A percentile compares a stretch with the other conserved stretches of the same genome.
phyloP scores from a whole-genome alignment of 2,797 vertebrate species.

The Stomatorhinus walkeri region DNA sequence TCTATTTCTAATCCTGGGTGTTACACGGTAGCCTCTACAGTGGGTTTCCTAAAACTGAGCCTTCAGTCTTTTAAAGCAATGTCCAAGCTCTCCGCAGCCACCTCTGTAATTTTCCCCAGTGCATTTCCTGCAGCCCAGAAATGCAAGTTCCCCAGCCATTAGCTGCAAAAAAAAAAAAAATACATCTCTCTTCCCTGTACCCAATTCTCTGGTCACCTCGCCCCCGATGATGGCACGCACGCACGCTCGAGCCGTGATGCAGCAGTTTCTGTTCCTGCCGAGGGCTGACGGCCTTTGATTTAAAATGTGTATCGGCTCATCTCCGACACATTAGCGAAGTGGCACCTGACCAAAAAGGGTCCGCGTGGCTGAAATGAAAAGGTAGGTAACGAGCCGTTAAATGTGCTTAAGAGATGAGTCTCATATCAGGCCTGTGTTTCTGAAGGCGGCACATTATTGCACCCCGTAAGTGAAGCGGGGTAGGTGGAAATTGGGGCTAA shows the following conservation, averaged over 20 bases:
- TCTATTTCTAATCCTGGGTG: neutral
- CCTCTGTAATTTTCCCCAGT: neutral
- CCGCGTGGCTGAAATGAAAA: constrained; percentile 41
- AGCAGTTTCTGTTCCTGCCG: neutral
- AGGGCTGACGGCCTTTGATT: neutral
- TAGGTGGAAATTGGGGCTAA: neutral
- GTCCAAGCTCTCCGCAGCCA: neutral
- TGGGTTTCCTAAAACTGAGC: neutral
- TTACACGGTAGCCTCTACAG: neutral
- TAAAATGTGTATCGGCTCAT: constrained; percentile 48
- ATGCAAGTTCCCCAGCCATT: neutral
- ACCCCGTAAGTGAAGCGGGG: constrained; percentile 6
- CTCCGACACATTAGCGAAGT: constrained; percentile 53
- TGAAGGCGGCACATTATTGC: constrained; percentile 6
- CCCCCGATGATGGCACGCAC: neutral
- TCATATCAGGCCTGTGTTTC: constrained; percentile 31
- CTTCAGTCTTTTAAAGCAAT: neutral
- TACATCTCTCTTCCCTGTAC: neutral
- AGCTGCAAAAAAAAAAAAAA: neutral
- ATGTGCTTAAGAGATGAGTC: constrained; percentile 57
- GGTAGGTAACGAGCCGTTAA: constrained; percentile 54
- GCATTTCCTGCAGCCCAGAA: neutral
- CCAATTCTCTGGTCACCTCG: neutral
- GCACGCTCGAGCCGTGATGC: neutral
- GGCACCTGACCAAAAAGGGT: constrained; percentile 56